phyloP scores from a whole-genome alignment of 2,113 vertebrate genomes.

The Hucho hucho region DNA sequence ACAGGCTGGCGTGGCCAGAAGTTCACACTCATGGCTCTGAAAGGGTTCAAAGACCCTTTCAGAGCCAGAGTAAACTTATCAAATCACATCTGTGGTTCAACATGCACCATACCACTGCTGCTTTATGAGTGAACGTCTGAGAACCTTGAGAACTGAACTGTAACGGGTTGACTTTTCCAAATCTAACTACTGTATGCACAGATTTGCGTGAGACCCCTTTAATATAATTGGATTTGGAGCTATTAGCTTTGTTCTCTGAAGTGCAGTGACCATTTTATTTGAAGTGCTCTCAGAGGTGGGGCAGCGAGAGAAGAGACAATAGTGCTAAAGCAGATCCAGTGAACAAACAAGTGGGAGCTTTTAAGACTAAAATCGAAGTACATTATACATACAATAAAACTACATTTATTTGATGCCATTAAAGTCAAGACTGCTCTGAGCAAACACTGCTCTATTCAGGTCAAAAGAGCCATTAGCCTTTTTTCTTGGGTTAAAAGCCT shows the following conservation, averaged over 20 bases:
- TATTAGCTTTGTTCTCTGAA: slow-evolving; percentile 31
- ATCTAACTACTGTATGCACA: background rate
- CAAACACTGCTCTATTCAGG: slow-evolving; percentile 17
- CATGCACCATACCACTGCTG: slow-evolving; percentile 39
- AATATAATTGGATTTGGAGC: slow-evolving; percentile 44
- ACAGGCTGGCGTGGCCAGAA: slow-evolving; percentile 70
- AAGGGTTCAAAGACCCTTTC: slow-evolving; percentile 74
- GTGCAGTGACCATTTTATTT: slow-evolving; percentile 6
- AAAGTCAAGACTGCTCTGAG: background rate
- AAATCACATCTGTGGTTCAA: slow-evolving; percentile 64
- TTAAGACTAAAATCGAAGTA: background rate
- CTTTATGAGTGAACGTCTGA: slow-evolving; percentile 45
- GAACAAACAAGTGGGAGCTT: too few relatives aligned
- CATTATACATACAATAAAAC: background rate
- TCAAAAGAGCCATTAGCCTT: slow-evolving; percentile 34
- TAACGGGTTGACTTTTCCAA: background rate
- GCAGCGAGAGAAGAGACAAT: background rate
- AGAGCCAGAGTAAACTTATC: slow-evolving; percentile 69
- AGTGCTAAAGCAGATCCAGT: background rate
- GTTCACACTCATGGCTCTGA: slow-evolving; percentile 73
- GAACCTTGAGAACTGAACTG: background rate
- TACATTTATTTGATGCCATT: background rate
- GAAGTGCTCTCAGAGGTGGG: background rate
- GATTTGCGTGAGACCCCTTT: slow-evolving; percentile 15
- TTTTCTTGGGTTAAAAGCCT: slow-evolving; percentile 53